These are phyloP conservation scores for Otolemur garnettii DNA, from an alignment of 2,113 vertebrate species.

Conservation along the genomic window DNA sequence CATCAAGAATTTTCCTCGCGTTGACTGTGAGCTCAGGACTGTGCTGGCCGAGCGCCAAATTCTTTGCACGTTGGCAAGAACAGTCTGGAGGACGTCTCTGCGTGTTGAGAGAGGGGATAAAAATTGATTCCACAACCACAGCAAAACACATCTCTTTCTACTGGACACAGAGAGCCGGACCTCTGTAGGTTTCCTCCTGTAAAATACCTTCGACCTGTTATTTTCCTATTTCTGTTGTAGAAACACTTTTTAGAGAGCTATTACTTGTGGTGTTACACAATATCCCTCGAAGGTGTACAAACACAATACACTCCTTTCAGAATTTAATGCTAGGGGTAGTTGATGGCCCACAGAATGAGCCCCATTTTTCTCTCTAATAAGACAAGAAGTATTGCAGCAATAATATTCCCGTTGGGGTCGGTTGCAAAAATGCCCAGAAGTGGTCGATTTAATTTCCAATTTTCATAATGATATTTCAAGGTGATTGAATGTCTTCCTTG, in stretches of 20 bases:
- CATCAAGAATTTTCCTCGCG: not conserved
- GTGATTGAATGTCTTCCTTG: not conserved
- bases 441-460: not conserved
- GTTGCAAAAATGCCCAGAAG: not conserved
- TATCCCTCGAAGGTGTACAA: not conserved
- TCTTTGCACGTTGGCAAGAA: not conserved
- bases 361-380: not conserved
- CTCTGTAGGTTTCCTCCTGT: not conserved
- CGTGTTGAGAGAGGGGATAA: not conserved
- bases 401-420: not conserved
- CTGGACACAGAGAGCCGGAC: not conserved
- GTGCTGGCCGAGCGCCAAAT: rapidly evolving
- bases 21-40: rapidly evolving
- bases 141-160: not conserved
- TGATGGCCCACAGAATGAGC: not conserved
- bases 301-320: not conserved
- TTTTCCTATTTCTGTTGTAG: not conserved
- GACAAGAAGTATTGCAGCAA: not conserved
- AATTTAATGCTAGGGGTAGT: not conserved
- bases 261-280: not conserved
- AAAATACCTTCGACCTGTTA: not conserved
- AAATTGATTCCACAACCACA: not conserved
- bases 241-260: not conserved
- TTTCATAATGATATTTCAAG: not conserved
- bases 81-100: not conserved